phyloP scores from a whole-genome alignment of 2,113 vertebrate genomes.

The Mesitornis unicolor region DNA sequence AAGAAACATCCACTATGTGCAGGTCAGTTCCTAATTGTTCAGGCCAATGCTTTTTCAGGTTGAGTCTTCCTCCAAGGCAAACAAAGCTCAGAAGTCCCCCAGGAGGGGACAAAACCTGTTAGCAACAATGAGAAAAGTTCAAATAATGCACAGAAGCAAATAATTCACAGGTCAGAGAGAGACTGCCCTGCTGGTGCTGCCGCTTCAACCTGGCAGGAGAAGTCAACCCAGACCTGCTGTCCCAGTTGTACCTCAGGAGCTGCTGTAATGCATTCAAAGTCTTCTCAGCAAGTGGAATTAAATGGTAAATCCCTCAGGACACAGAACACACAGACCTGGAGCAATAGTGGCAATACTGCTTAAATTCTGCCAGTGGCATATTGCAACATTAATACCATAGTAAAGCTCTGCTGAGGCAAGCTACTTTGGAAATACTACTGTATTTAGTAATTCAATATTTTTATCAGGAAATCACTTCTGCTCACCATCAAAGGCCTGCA shows the following conservation, averaged over 20 bases:
- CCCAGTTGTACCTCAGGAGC: not conserved
- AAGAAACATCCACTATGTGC: not conserved
- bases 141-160: not conserved
- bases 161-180: not conserved
- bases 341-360: not conserved
- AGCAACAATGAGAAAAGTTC: not conserved
- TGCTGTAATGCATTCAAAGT: not conserved
- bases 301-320: not conserved
- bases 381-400: not conserved
- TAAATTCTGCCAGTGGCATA: not conserved
- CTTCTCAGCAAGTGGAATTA: not conserved
- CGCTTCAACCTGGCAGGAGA: not conserved
- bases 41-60: not conserved
- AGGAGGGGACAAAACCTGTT: not conserved
- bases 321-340: not conserved
- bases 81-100: not conserved
- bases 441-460: not conserved
- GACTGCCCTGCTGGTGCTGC: not conserved
- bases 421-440: not conserved
- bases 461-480: not conserved
- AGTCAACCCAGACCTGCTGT: not conserved
- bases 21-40: not conserved
- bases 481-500: not conserved
- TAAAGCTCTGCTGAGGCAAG: not conserved
- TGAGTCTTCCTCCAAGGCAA: not conserved